Conservation (phyloP, 2,888 invertebrate species). For the Scelioninae gen. 2 region DNA sequence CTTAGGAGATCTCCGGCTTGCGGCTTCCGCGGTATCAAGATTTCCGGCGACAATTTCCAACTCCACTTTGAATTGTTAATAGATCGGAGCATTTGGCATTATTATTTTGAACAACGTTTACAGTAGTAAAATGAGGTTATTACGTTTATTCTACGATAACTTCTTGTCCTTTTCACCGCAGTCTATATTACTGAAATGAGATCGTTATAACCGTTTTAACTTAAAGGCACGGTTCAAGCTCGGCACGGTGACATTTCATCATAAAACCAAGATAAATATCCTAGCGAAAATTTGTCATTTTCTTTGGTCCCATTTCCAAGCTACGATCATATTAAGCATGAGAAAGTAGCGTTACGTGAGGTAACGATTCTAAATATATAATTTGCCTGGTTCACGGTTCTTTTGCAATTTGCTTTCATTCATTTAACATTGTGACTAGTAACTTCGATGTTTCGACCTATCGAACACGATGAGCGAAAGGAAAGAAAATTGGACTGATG, state of each 20-base stretch:
- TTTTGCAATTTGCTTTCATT: too few relatives aligned
- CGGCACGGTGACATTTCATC: background rate
- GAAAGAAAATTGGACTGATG: too few relatives aligned
- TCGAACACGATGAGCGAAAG: too few relatives aligned
- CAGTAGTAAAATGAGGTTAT: slow-evolving; percentile 34
- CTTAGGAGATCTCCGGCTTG: slow-evolving; percentile 57
- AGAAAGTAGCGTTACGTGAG: too few relatives aligned
- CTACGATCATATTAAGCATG: too few relatives aligned
- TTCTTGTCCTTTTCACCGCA: slow-evolving; percentile 27
- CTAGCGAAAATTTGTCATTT: background rate
- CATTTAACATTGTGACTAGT: too few relatives aligned
- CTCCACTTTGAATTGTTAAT: slow-evolving; percentile 56
- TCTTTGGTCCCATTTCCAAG: background rate
- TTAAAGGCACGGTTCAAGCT: slow-evolving; percentile 1
- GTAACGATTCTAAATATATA: too few relatives aligned
- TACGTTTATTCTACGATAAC: slow-evolving; percentile 25
- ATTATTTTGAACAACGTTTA: slow-evolving; percentile 48
- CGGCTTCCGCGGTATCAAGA: slow-evolving; percentile 59
- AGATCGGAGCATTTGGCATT: slow-evolving; percentile 34
- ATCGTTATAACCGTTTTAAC: slow-evolving; percentile 4
- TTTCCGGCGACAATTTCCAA: slow-evolving; percentile 56
- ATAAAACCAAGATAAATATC: background rate
- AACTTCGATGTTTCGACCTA: too few relatives aligned
- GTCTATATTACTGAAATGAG: slow-evolving; percentile 11
- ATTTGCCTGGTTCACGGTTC: too few relatives aligned